These are phyloP conservation scores for Anoplolepis gracilipes DNA, from an alignment of 1,140 invertebrate genomes.

Conservation along the genomic window DNA sequence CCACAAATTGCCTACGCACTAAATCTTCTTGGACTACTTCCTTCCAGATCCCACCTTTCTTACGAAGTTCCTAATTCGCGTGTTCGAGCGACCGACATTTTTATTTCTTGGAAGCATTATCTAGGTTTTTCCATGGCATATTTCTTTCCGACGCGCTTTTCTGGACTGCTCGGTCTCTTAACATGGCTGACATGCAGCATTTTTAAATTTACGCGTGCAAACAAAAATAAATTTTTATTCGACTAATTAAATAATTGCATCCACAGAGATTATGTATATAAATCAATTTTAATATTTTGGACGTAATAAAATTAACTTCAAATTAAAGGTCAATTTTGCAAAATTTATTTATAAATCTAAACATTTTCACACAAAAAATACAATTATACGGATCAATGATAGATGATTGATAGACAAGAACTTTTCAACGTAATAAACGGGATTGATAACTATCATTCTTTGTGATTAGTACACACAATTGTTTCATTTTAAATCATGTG, in stretches of 20 bases:
- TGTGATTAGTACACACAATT: not conserved
- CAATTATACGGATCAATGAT: not conserved
- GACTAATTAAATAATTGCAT: not conserved
- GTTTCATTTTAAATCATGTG: not conserved
- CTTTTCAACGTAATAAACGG: not conserved
- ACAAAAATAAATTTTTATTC: constrained; percentile 55
- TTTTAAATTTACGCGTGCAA: not conserved
- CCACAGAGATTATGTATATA: not conserved
- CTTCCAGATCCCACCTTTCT: constrained; percentile 52
- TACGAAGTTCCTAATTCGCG: constrained; percentile 64
- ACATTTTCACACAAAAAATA: not conserved
- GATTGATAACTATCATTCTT: not conserved
- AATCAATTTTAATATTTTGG: not conserved
- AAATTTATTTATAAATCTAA: not conserved
- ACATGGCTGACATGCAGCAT: constrained; percentile 50
- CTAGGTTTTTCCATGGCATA: constrained; percentile 53
- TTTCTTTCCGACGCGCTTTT: constrained; percentile 35
- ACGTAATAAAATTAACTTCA: not conserved
- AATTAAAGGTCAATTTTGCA: not conserved
- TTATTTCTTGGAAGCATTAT: constrained; percentile 69
- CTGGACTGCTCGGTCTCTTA: not conserved
- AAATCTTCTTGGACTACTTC: constrained; percentile 65
- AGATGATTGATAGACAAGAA: not conserved
- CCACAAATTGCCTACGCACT: constrained; percentile 70
- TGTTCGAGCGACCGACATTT: constrained; percentile 67